These are phyloP conservation scores for Drosophila eugracilis DNA, from an alignment of 1,140 invertebrate species.

Conservation along the genomic window DNA sequence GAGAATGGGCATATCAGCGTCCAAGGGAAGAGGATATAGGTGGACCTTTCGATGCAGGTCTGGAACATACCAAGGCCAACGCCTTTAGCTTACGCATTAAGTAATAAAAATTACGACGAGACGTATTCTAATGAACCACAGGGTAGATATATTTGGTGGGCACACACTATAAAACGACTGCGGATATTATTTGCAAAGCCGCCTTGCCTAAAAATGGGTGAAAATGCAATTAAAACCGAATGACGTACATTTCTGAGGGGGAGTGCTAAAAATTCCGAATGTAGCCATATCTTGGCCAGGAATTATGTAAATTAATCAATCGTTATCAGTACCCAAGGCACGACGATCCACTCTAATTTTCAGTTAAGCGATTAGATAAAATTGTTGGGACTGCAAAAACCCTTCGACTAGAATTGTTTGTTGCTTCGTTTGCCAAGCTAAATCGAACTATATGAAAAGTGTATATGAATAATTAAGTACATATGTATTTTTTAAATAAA, in stretches of 20 bases:
- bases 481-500: slow-evolving; percentile 26
- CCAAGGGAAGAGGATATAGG: slow-evolving; percentile 1
- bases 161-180: slow-evolving; percentile 30
- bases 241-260: slow-evolving; percentile 19
- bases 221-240: slow-evolving; percentile 32
- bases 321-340: slow-evolving; percentile 25
- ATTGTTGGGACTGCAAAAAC: not conserved
- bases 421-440: slow-evolving; percentile 19
- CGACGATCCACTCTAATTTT: slow-evolving; percentile 31
- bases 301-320: slow-evolving; percentile 41
- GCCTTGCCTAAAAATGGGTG: slow-evolving; percentile 35
- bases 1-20: slow-evolving; percentile 55
- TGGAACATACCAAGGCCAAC: slow-evolving; percentile 10
- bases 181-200: slow-evolving; percentile 12
- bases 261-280: slow-evolving; percentile 26
- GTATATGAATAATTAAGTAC: not conserved
- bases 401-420: slow-evolving; percentile 2
- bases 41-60: slow-evolving; percentile 9
- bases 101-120: slow-evolving; percentile 27
- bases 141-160: slow-evolving; percentile 8
- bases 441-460: slow-evolving; percentile 9
- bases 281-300: not conserved
- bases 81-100: slow-evolving; percentile 28
- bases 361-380: slow-evolving; percentile 40
- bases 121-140: slow-evolving; percentile 3